Conservation (phyloP, 2,113 vertebrate species). For the Python bivittatus region DNA sequence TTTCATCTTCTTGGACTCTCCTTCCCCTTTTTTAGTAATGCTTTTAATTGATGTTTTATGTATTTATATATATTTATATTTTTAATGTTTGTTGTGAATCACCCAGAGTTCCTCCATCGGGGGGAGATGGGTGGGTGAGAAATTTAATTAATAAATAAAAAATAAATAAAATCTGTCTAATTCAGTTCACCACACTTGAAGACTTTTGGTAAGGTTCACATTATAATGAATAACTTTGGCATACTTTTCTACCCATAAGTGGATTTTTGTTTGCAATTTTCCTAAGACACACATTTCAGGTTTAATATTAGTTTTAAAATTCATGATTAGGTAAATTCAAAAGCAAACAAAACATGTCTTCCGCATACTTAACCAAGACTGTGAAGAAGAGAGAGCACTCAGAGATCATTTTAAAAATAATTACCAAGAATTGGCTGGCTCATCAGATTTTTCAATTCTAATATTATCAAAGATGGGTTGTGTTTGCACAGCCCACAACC, state of each 20-base stretch:
- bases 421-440: not conserved
- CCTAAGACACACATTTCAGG: not conserved
- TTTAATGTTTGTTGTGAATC: too few species aligned
- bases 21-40: too few species aligned
- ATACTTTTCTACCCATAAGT: not conserved
- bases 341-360: not conserved
- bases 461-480: not conserved
- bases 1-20: too few species aligned
- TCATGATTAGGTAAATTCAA: not conserved
- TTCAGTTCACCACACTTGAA: not conserved
- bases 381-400: not conserved
- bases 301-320: not conserved
- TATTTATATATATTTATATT: too few species aligned
- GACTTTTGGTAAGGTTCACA: not conserved
- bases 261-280: not conserved
- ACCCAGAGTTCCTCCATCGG: too few species aligned
- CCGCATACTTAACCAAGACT: not conserved
- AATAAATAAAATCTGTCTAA: not conserved
- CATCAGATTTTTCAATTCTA: not conserved
- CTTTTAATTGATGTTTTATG: too few species aligned
- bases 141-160: too few species aligned
- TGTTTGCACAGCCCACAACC: not conserved
- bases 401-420: not conserved
- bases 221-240: not conserved
- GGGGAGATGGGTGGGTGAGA: too few species aligned